Conservation (phyloP, 1,140 invertebrate species). For the Neuroterus valhalla region DNA sequence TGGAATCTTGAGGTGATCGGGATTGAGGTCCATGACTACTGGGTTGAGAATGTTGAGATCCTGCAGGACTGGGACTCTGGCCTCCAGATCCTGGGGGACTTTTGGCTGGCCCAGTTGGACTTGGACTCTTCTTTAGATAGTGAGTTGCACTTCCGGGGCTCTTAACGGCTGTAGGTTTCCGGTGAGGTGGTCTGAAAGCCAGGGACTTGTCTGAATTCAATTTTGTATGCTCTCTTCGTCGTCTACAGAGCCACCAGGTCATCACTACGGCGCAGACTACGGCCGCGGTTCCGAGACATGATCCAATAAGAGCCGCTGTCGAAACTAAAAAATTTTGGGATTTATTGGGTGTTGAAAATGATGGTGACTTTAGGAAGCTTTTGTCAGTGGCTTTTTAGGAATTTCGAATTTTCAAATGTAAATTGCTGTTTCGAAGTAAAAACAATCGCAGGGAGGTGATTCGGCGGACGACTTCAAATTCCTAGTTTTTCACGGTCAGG, state of each 20-base stretch:
- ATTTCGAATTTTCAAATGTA: too few species aligned
- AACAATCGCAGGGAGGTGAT: too few species aligned
- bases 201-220: conserved; percentile 77
- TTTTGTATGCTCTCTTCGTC: conserved; percentile 72
- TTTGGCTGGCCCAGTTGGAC: conserved; percentile 82
- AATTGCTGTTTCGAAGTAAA: too few species aligned
- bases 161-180: conserved; percentile 81
- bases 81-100: conserved; percentile 73
- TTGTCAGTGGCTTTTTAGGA: too few species aligned
- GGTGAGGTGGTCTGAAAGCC: conserved; percentile 77
- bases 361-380: too few species aligned
- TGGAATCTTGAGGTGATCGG: conserved; percentile 57
- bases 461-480: too few species aligned
- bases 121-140: conserved; percentile 91
- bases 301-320: conserved; percentile 78
- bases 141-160: conserved; percentile 82
- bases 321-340: conserved; percentile 75
- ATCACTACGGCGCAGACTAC: conserved; percentile 77
- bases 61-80: conserved; percentile 69
- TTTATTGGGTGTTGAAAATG: too few species aligned
- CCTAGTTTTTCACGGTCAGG: too few species aligned
- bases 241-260: conserved; percentile 78
- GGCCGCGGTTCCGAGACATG: conserved; percentile 78
- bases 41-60: conserved; percentile 53
- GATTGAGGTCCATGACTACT: conserved; percentile 53